These are phyloP conservation scores for Panthera leo DNA, from an alignment of 2,113 vertebrate species.

Conservation along the genomic window DNA sequence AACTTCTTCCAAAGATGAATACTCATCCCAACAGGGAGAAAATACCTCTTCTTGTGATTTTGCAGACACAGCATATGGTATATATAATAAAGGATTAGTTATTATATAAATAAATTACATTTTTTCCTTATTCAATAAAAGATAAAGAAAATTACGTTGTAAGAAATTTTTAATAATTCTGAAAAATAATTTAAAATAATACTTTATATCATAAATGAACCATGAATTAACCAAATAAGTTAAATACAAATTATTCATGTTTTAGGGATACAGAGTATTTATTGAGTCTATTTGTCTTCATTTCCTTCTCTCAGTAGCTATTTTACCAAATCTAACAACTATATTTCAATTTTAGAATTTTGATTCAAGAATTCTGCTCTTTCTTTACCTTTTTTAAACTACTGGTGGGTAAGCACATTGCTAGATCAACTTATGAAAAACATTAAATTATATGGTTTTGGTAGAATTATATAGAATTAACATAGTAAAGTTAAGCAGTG, in stretches of 20 bases:
- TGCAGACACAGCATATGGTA: fast-evolving
- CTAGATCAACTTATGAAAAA: background rate
- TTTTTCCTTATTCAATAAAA: background rate
- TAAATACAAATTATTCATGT: background rate
- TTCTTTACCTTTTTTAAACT: background rate
- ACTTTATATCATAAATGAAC: background rate
- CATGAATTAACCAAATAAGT: background rate
- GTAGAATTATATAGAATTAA: background rate
- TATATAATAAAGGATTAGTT: background rate
- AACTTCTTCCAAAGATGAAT: background rate
- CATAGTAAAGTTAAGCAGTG: background rate
- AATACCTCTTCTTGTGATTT: background rate
- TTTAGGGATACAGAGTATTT: background rate
- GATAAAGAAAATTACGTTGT: background rate
- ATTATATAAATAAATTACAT: background rate
- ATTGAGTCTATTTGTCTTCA: background rate
- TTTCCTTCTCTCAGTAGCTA: background rate
- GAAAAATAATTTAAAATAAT: background rate
- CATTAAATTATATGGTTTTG: background rate
- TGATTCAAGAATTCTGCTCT: background rate
- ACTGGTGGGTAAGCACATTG: background rate
- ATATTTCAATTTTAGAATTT: background rate
- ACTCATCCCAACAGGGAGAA: background rate
- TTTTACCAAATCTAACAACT: background rate
- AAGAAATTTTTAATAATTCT: background rate